Percentiles rank a stretch among this genome's conserved stretches.
phyloP scores from a whole-genome alignment of 2,797 vertebrate species.

The Gorsachius magnificus region DNA sequence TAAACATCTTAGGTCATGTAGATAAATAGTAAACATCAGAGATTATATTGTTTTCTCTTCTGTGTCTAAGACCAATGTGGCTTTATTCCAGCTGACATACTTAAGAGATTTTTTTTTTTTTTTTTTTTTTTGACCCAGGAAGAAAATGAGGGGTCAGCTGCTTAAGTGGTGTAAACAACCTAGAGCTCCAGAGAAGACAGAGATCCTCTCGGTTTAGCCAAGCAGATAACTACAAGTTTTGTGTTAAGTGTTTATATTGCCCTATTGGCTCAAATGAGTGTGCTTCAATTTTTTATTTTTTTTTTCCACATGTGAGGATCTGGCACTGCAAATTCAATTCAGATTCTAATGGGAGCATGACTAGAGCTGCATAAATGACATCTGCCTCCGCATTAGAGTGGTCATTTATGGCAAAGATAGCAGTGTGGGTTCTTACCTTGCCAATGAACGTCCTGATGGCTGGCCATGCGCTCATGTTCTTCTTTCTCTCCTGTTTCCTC shows the following conservation, averaged over 20 bases:
- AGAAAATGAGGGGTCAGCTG: not conserved
- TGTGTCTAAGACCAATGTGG: not conserved
- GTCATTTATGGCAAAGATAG: not conserved
- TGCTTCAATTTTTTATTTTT: not conserved
- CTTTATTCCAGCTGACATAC: not conserved
- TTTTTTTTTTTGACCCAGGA: not conserved
- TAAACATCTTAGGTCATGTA: not conserved
- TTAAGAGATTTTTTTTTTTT: not conserved
- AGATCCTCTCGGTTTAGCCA: not conserved
- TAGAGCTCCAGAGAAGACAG: not conserved
- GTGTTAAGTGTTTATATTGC: not conserved
- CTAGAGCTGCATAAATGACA: not conserved
- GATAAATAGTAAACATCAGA: not conserved
- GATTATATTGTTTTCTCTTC: not conserved
- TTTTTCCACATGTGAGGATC: not conserved
- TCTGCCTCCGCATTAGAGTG: not conserved
- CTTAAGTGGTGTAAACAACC: not conserved
- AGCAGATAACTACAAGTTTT: not conserved
- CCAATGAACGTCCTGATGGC: not conserved
- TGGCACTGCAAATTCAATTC: not conserved
- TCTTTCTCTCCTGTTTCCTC: not conserved
- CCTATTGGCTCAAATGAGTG: not conserved
- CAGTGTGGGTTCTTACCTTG: not conserved
- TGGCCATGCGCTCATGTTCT: not conserved
- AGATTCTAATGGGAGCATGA: not conserved